phyloP scores from a whole-genome alignment of 1,140 invertebrate species.

The Pachyrhynchus sulphureomaculatus region DNA sequence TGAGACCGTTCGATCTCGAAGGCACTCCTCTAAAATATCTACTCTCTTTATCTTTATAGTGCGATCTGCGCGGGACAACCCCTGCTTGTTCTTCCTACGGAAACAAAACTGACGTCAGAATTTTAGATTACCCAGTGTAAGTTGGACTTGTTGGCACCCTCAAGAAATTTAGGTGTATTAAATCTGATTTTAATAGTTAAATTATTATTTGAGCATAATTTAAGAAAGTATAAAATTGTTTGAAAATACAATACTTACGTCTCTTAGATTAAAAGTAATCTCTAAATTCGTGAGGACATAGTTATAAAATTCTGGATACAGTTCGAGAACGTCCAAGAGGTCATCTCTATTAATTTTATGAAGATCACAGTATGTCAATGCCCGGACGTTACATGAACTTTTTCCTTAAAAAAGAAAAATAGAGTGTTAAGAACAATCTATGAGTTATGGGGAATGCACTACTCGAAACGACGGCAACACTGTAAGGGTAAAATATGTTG shows the following conservation, averaged over 20 bases:
- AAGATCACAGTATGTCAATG: conserved; percentile 98
- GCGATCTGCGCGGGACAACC: conserved; percentile 59
- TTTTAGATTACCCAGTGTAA: too few species aligned
- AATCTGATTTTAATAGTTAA: too few species aligned
- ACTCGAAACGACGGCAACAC: too few species aligned
- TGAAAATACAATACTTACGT: conserved; percentile 85
- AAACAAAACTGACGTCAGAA: too few species aligned
- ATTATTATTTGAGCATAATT: too few species aligned
- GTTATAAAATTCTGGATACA: conserved; percentile 96
- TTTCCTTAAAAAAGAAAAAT: conserved; percentile 65
- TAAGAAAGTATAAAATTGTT: too few species aligned
- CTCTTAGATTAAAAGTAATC: conserved; percentile 95
- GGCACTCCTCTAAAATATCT: conserved; percentile 47
- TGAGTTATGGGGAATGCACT: too few species aligned
- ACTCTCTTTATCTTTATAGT: conserved; percentile 47
- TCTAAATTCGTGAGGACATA: conserved; percentile 92
- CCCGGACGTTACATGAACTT: conserved; percentile 95
- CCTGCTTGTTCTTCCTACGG: conserved; percentile 70
- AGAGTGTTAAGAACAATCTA: too few species aligned
- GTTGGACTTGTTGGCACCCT: too few species aligned
- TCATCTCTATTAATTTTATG: conserved; percentile 97
- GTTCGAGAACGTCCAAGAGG: conserved; percentile 92
- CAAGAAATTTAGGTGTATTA: too few species aligned
- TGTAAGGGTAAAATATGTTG: too few species aligned
- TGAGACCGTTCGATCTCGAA: conserved; percentile 47